These are phyloP conservation scores for Lontra canadensis DNA, from an alignment of 2,113 vertebrate species.

Conservation along the genomic window DNA sequence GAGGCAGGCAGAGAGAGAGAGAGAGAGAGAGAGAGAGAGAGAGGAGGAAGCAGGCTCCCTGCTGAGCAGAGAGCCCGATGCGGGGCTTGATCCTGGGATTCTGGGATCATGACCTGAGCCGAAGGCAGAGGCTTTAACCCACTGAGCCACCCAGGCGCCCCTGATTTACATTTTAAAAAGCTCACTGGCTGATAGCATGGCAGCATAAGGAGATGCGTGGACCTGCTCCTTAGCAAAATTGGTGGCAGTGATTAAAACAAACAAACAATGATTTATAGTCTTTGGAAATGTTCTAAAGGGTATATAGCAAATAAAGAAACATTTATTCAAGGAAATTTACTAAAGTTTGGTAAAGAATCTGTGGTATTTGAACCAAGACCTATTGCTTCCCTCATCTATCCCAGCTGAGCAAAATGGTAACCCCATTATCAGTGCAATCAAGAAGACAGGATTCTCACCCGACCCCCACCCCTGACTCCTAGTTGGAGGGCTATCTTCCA, in stretches of 20 bases:
- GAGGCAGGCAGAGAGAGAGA: no score
- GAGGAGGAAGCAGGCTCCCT: no score
- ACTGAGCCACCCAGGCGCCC: no score
- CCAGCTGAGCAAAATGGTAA: neutral
- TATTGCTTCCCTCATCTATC: neutral
- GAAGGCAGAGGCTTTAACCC: no score
- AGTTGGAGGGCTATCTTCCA: neutral
- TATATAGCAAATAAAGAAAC: conserved; percentile 6
- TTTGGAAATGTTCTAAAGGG: conserved; percentile 38
- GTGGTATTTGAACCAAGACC: neutral
- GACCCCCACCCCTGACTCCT: accelerated
- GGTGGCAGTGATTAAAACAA: neutral
- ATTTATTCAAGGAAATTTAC: conserved; percentile 20
- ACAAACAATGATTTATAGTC: neutral
- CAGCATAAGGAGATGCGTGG: neutral
- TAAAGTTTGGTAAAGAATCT: conserved; percentile 11
- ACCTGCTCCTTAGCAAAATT: neutral
- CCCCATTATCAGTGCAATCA: neutral
- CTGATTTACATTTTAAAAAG: conserved; percentile 22
- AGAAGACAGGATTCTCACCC: neutral
- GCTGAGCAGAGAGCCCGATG: no score
- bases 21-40: no score
- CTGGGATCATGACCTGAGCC: no score
- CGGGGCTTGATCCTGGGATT: no score
- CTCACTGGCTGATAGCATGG: neutral